Evolutionary conservation across 2,797 vertebrate species (phyloP).

Genomic region (Pseudochromis fuscus): DNA sequence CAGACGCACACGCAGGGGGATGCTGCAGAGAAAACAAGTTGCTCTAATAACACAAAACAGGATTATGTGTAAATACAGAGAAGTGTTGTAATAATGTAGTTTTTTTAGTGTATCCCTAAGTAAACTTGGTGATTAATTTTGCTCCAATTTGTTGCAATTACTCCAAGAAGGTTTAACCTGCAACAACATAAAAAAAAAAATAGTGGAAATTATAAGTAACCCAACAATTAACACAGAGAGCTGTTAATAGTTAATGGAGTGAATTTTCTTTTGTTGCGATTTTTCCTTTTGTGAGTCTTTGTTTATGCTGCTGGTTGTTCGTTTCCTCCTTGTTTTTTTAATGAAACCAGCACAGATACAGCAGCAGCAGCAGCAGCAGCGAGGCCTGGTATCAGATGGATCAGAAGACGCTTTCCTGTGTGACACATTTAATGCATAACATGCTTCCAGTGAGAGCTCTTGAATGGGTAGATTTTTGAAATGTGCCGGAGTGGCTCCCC

Average conservation of each 20-base stretch:
- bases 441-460: conserved; percentile 93
- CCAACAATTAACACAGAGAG: background rate
- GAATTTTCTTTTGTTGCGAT: conserved; percentile 38
- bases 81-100: no score
- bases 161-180: background rate
- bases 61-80: conserved; percentile 7
- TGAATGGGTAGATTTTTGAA: conserved; percentile 94
- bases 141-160: background rate
- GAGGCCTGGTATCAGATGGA: conserved; percentile 91
- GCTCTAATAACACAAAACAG: background rate
- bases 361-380: conserved; percentile 50
- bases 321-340: conserved; percentile 46
- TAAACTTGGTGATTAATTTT: no score
- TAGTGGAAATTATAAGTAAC: background rate
- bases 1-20: conserved; percentile 29
- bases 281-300: conserved; percentile 33
- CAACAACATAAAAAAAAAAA: background rate
- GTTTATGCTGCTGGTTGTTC: conserved; percentile 42
- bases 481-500: conserved; percentile 96
- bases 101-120: no score
- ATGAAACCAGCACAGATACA: conserved; percentile 61
- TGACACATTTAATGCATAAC: conserved; percentile 97
- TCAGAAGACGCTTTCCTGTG: conserved; percentile 93
- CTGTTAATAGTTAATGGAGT: conserved; percentile 17
- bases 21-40: background rate